Conservation (phyloP, 2,113 vertebrate genomes). For the Dasyornis broadbenti region DNA sequence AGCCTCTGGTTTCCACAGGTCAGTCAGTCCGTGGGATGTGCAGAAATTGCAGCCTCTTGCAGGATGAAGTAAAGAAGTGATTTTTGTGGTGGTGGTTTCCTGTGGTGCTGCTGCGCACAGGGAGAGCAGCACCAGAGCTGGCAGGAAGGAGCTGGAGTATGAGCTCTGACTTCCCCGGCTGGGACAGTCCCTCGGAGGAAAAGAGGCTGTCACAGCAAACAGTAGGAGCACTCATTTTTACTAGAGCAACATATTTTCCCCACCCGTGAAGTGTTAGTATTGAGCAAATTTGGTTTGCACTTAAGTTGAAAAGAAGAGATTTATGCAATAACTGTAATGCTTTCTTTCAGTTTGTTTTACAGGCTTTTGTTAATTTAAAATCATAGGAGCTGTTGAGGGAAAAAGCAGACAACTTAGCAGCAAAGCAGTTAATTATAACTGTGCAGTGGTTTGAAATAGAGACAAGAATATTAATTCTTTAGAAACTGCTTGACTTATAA, state of each 20-base stretch:
- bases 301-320: background rate
- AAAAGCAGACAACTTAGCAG: background rate
- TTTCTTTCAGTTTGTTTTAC: background rate
- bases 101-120: background rate
- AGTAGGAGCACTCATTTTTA: background rate
- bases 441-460: background rate
- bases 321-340: background rate
- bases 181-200: background rate
- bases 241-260: background rate
- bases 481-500: constrained; percentile 1
- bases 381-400: background rate
- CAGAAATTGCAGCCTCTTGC: background rate
- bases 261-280: rapidly evolving
- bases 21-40: background rate
- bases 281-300: background rate
- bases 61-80: background rate
- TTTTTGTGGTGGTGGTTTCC: background rate
- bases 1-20: background rate
- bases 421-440: background rate
- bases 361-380: background rate
- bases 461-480: constrained; percentile 63
- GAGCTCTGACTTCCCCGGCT: background rate
- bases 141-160: background rate
- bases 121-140: rapidly evolving
- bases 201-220: background rate